Base-by-base conservation (phyloP, 2,113 vertebrate genomes). In the Cinclus mexicanus region DNA sequence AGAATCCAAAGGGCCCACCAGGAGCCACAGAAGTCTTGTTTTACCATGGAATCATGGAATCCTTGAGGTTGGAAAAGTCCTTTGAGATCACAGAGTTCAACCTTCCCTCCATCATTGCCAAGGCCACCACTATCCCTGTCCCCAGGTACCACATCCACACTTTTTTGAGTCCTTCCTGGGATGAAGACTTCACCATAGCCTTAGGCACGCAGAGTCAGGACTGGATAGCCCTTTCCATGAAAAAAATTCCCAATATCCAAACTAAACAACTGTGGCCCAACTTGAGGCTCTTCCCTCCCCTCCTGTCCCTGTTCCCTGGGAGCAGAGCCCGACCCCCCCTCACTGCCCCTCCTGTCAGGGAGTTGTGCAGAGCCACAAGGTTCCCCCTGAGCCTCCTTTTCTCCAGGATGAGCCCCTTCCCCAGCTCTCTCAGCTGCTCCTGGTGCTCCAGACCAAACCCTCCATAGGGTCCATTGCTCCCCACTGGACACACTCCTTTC, bases 231-330 rank as follows among this genome's bases (percentile, higher is more conserved):
- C 9, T 28, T 59, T 3, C 55, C 63, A 33, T 1, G 33, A 22
- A 53, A 68, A 56, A 52, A 15, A 14, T 1, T 6, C 22, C 63
- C 39, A 33, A 14, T 6, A 44, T 12, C 39, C 55, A 20, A 69
- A 44, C 5, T 3, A 33, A 69, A 46, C 12, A 31, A 8, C 67
- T 5, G 0, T 12, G 25, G 15, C 46, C 7, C 46, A 49, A 0
- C 20, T 0, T 35, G 52, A 19, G 33, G 18, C 46, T 1, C 6
- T 11, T 59, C 2, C 35, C 44, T 6, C 61, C 42, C 4, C 3
- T 24, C 35, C 71, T 31, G 52, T 25, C 10, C 18, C 33, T 23
- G 61, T 28, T 21, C 31, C 46, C 63, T 35, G 39, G 3, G 3
- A 37, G 26, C 74, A 69, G 5, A 87, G 19, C 74, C 64, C 4